phyloP scores from a whole-genome alignment of 2,797 vertebrate genomes.

The Neomorphus geoffroyi region DNA sequence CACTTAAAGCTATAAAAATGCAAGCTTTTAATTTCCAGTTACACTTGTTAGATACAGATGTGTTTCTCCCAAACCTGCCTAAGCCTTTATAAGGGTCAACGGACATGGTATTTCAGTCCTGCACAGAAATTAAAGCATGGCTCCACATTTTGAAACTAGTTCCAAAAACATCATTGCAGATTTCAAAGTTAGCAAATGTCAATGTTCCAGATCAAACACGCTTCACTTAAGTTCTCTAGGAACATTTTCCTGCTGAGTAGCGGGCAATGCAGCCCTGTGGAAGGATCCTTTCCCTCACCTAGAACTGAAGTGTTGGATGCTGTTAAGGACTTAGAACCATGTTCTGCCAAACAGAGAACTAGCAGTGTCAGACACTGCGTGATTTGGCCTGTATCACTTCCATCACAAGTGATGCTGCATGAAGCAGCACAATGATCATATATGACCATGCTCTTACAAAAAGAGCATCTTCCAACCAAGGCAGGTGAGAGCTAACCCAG shows the following conservation, averaged over 20 bases:
- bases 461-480: not conserved
- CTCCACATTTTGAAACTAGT: not conserved
- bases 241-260: not conserved
- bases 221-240: not conserved
- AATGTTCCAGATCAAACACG: not conserved
- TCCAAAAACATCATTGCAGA: not conserved
- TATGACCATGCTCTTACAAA: not conserved
- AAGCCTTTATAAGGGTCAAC: not conserved
- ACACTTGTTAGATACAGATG: not conserved
- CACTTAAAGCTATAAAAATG: not conserved
- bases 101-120: not conserved
- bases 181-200: not conserved
- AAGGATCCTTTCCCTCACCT: not conserved
- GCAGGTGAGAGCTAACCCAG: not conserved
- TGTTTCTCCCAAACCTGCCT: not conserved
- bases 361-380: fast-evolving
- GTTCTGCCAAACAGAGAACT: fast-evolving
- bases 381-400: not conserved
- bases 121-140: not conserved
- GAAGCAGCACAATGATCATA: not conserved
- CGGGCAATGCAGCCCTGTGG: not conserved
- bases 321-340: not conserved
- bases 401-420: not conserved
- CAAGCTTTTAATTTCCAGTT: not conserved
- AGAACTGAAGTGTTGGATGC: not conserved